Evolutionary conservation across 1,140 invertebrate genomes (phyloP).

Genomic region (Epicauta chinensis): DNA sequence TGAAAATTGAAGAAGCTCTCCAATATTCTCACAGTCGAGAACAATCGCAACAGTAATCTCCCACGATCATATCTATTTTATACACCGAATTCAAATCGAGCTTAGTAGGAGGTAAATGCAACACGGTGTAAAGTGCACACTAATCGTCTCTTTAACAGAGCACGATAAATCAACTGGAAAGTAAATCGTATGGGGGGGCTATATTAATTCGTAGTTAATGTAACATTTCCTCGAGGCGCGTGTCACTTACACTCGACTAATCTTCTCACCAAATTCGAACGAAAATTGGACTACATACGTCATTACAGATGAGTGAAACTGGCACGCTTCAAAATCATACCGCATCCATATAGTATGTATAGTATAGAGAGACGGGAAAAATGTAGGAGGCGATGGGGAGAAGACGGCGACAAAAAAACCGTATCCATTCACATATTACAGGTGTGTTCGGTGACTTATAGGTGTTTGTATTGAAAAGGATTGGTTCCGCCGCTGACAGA

Average conservation of each 20-base stretch:
- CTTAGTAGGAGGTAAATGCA: constrained; percentile 7
- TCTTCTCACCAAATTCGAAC: constrained; percentile 1
- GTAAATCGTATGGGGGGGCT: constrained; percentile 10
- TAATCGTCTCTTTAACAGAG: constrained; percentile 1
- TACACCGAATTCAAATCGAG: not conserved
- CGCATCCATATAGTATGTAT: no score
- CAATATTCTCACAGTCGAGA: not conserved
- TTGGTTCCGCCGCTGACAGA: constrained; percentile 4
- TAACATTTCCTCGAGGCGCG: constrained; percentile 13
- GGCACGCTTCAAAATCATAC: no score
- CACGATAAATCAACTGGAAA: constrained; percentile 17
- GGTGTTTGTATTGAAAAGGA: constrained; percentile 4
- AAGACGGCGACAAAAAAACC: no score
- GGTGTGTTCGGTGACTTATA: constrained; percentile 1
- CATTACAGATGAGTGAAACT: no score
- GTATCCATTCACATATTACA: not conserved
- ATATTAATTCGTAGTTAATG: constrained; percentile 19
- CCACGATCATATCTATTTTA: not conserved
- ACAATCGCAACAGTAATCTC: not conserved
- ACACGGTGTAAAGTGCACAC: constrained; percentile 1
- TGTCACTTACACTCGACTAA: constrained; percentile 9
- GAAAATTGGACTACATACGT: no score
- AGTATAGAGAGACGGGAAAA: no score
- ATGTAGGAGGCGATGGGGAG: no score
- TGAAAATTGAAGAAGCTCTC: no score